Base-by-base conservation (phyloP, 2,888 invertebrate genomes). In the Dicyrtoma fusca region DNA sequence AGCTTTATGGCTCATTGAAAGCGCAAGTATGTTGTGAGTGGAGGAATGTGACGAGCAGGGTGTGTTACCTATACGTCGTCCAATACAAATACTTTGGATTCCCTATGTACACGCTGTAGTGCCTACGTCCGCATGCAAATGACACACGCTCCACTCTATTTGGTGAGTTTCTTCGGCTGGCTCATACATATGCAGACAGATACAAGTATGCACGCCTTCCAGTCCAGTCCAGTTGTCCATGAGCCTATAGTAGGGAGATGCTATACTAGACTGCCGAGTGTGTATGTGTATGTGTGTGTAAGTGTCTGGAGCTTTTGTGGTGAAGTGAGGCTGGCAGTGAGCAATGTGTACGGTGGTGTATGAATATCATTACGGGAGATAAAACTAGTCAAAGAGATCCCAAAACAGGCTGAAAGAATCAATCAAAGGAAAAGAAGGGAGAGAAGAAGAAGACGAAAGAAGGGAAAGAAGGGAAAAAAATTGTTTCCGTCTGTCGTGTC, bases 1-100 rank as follows among this genome's bases (percentile, higher is more conserved):
- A 68, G 55, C 68, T 68, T 68, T 68, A 68, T 68, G 68, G 68
- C 68, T 57, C 68, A 68, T 68, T 68, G 68, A 47, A 53, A 51
- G 26, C 51, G 19, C 44, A 34, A 34, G 34, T 8, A 34, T 61
- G 61, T 34, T 59, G 23, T 68, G 57, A 68, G 59, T 57, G 68
- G 68, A 57, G 68, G 68, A 68, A 68, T 68, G 68, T 34, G 68
- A 68, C 55, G 42, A 57, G 55, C 42, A 57, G 68, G 68, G 68
- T 68, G 68, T 68, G 68, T 68, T 21, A 1, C 42, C 42, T 61
- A 6, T 34, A 34, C 34, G 8, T 34, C 34, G 34, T 34, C 34
- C 34, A 34, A 34, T 34, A 34, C 34, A 64, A 49, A 66, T 66
- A 26, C 51, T 34, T 19, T 4, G 66, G 25, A 25, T 47, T 47